Evolutionary conservation across 2,888 invertebrate genomes (phyloP).

Genomic region (Drosophila meridionalis): DNA sequence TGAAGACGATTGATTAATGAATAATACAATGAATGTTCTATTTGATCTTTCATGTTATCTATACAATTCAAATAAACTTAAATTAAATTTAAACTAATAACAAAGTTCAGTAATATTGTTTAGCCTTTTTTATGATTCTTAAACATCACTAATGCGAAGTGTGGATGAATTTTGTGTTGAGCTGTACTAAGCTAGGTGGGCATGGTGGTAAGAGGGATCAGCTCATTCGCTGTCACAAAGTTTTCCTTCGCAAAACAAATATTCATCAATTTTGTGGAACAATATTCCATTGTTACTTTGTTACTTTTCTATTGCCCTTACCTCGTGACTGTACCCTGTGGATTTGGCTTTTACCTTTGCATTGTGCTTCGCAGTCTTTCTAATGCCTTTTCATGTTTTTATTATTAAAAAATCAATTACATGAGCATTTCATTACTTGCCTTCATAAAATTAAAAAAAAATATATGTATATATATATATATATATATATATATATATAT

Average conservation of each 20-base stretch:
- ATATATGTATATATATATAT: conserved; percentile 2
- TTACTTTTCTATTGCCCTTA: background rate
- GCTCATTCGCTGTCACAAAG: conserved; percentile 39
- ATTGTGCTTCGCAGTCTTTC: conserved; percentile 1
- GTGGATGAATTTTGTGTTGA: background rate
- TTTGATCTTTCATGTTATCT: too few species aligned
- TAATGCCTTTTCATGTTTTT: conserved; percentile 36
- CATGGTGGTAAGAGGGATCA: background rate
- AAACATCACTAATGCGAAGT: background rate
- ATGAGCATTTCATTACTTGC: conserved; percentile 3
- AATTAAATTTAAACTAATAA: too few species aligned
- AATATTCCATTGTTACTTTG: conserved; percentile 39
- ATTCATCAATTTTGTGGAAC: conserved; percentile 38
- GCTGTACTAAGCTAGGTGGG: background rate
- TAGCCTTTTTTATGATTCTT: background rate
- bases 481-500: too few species aligned
- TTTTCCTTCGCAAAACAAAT: conserved; percentile 30
- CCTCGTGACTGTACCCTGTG: conserved; percentile 16
- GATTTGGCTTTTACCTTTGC: conserved; percentile 1
- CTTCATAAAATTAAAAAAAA: background rate
- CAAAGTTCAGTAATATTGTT: background rate
- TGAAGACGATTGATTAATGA: too few species aligned
- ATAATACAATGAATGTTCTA: too few species aligned
- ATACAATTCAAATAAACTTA: too few species aligned
- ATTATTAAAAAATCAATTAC: conserved; percentile 46